A percentile compares a stretch with the other conserved stretches of the same genome.
Conservation (phyloP, 2,797 vertebrate genomes). For the Muscicapa comitata region DNA sequence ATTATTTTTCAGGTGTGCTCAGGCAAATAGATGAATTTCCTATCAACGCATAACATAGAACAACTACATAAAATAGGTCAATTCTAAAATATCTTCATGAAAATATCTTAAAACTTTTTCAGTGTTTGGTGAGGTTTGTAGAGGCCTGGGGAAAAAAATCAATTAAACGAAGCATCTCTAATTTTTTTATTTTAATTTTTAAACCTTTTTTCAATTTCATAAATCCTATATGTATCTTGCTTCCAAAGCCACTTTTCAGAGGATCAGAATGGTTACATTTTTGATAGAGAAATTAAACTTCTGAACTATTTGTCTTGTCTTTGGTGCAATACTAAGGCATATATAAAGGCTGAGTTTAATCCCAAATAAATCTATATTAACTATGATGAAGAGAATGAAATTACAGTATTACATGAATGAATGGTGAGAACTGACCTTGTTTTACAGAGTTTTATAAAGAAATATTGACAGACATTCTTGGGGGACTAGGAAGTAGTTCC, state of each 20-base stretch:
- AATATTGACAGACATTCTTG: neutral
- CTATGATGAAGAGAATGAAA: neutral
- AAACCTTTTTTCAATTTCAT: neutral
- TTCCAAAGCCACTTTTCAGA: neutral
- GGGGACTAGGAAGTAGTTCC: neutral
- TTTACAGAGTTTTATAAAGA: neutral
- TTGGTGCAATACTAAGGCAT: neutral
- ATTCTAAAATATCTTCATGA: neutral
- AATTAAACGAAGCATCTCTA: neutral
- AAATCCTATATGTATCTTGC: neutral
- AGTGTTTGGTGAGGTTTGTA: neutral
- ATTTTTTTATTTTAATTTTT: neutral
- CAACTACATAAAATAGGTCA: neutral
- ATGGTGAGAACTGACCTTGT: rapidly evolving
- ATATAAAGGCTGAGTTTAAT: neutral
- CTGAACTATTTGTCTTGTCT: neutral
- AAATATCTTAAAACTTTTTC: neutral
- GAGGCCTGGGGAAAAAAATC: neutral
- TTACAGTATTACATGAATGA: neutral
- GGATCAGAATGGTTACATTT: neutral
- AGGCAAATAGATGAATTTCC: neutral
- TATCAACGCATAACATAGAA: neutral
- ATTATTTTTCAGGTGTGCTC: neutral
- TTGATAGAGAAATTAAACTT: neutral
- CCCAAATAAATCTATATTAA: neutral